phyloP scores from a whole-genome alignment of 2,113 vertebrate genomes.

The Salminus brasiliensis region DNA sequence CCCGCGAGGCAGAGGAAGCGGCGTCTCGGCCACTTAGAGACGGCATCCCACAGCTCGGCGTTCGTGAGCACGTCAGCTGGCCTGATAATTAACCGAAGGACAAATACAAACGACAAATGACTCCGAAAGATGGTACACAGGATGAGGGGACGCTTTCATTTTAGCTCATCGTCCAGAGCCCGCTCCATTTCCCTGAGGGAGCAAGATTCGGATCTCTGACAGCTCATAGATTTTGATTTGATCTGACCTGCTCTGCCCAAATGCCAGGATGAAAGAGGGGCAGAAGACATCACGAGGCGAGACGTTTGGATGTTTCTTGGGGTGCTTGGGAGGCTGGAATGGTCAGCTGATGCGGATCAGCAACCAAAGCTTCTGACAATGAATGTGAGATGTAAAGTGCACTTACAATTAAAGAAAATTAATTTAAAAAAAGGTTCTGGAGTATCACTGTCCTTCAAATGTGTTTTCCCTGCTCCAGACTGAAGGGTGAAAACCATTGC shows the following conservation, averaged over 20 bases:
- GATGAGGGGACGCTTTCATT: conserved; percentile 26
- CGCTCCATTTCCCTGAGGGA: neutral
- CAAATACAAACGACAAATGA: neutral
- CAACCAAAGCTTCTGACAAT: conserved; percentile 18
- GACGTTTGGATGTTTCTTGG: neutral
- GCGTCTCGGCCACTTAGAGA: neutral
- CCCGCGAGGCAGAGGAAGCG: neutral
- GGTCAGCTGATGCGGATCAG: neutral
- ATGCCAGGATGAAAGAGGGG: neutral
- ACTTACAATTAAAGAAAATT: neutral
- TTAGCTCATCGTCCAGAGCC: conserved; percentile 6
- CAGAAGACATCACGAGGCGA: neutral
- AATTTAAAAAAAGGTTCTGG: no score
- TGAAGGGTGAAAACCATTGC: no score
- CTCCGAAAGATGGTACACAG: neutral
- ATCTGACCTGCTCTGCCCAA: conserved; percentile 29
- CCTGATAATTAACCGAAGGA: neutral
- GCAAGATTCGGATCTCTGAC: conserved; percentile 12
- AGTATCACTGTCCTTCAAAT: no score
- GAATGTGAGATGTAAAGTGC: neutral
- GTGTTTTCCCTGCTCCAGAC: no score
- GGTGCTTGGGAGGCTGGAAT: neutral
- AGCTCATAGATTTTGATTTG: conserved; percentile 31
- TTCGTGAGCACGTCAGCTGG: conserved; percentile 10
- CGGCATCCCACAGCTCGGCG: conserved; percentile 1